These are phyloP conservation scores for Brachystomella parvula DNA, from an alignment of 1,140 invertebrate species.

Conservation along the genomic window DNA sequence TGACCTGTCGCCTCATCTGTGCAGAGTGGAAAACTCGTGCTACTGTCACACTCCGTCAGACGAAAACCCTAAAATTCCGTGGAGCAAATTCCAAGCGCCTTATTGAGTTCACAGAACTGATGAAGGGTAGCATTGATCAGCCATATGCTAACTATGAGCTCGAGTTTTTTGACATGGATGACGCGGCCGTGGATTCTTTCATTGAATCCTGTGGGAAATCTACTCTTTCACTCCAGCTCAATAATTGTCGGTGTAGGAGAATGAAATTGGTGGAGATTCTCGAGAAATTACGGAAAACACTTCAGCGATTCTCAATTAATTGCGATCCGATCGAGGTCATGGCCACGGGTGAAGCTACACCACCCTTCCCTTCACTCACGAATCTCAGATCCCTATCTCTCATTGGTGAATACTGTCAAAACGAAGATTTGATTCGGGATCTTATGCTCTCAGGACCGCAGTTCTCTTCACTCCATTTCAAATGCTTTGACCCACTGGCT, in stretches of 20 bases:
- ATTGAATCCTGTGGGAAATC: not conserved
- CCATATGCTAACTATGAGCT: not conserved
- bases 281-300: not conserved
- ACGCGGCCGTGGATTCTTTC: not conserved
- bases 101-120: not conserved
- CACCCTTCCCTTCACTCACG: not conserved
- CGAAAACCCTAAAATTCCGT: slow-evolving; percentile 1
- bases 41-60: not conserved
- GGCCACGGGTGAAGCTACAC: not conserved
- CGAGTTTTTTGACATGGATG: not conserved
- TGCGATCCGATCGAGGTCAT: slow-evolving; percentile 1
- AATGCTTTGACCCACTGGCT: not conserved
- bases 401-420: not conserved
- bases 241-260: not conserved
- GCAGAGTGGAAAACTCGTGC: not conserved
- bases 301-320: not conserved
- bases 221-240: not conserved
- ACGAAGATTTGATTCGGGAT: not conserved
- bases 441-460: not conserved
- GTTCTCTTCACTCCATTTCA: not conserved
- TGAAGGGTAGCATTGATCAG: not conserved
- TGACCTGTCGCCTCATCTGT: not conserved
- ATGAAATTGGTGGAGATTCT: not conserved
- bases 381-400: not conserved
- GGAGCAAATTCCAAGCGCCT: not conserved